A percentile compares a stretch with the other conserved stretches of the same genome.
Conservation (phyloP, 2,888 invertebrate genomes). For the Aporophyla lueneburgensis region DNA sequence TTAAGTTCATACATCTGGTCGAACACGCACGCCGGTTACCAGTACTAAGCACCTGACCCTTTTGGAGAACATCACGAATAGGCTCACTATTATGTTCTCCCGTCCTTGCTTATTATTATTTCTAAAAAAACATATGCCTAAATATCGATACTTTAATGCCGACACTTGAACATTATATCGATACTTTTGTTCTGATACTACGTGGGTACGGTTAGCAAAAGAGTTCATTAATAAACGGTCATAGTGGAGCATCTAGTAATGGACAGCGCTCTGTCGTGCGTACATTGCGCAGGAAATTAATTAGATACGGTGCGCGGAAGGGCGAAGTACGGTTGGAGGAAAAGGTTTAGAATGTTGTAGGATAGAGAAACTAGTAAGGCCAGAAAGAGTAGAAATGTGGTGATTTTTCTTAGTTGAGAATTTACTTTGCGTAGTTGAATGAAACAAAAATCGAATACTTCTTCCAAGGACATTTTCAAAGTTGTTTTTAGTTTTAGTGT, state of each 20-base stretch:
- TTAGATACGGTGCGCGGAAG: slow-evolving; percentile 77
- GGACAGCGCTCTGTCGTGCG: slow-evolving; percentile 70
- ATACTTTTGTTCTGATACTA: slow-evolving; percentile 25
- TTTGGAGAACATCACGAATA: too few relatives aligned
- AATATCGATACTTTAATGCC: neutral
- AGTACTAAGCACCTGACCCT: too few relatives aligned
- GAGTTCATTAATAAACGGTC: slow-evolving; percentile 77
- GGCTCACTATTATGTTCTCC: too few relatives aligned
- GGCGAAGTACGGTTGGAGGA: slow-evolving; percentile 56
- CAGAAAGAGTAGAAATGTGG: neutral
- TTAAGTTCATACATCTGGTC: too few relatives aligned
- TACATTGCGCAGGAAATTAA: slow-evolving; percentile 78
- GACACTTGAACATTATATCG: slow-evolving; percentile 3
- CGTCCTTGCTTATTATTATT: too few relatives aligned
- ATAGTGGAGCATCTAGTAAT: slow-evolving; percentile 72
- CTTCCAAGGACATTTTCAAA: too few relatives aligned
- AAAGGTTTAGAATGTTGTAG: slow-evolving; percentile 13
- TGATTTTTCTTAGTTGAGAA: neutral
- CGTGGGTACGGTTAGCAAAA: slow-evolving; percentile 60
- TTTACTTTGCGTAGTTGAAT: too few relatives aligned
- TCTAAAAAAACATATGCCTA: too few relatives aligned
- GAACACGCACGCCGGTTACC: too few relatives aligned
- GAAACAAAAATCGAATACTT: too few relatives aligned
- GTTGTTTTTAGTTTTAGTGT: too few relatives aligned
- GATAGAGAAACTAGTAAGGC: neutral